A percentile compares a stretch with the other conserved stretches of the same genome.
Evolutionary conservation across 2,797 vertebrate species (phyloP).

Genomic region (Tachyglossus aculeatus): DNA sequence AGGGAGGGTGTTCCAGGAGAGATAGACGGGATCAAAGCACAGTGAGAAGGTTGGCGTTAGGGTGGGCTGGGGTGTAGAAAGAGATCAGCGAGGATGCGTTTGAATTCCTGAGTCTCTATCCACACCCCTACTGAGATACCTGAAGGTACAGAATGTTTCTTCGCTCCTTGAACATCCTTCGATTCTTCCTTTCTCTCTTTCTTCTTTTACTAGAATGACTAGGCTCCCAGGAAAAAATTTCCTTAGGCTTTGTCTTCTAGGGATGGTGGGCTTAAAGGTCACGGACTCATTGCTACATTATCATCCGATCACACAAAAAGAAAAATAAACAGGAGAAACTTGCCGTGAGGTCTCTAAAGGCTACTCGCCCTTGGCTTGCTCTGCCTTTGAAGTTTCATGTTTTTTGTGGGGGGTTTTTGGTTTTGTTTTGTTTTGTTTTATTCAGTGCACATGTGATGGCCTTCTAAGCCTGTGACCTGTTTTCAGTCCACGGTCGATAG

Average conservation of each 20-base stretch:
- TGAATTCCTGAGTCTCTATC: too few relatives aligned
- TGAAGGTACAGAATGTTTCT: too few relatives aligned
- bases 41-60: too few relatives aligned
- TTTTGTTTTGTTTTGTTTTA: conserved; percentile 25
- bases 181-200: conserved; percentile 48
- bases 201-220: conserved; percentile 38
- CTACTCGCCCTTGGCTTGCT: conserved; percentile 46
- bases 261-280: conserved; percentile 45
- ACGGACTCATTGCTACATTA: conserved; percentile 46
- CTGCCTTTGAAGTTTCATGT: conserved; percentile 64
- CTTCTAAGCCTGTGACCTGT: conserved; percentile 57
- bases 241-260: conserved; percentile 30
- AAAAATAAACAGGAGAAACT: conserved; percentile 66
- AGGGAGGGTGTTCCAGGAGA: too few relatives aligned
- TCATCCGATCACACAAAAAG: conserved; percentile 64
- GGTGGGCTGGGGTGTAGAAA: too few relatives aligned
- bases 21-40: too few relatives aligned
- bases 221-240: conserved; percentile 22
- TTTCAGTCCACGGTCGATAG: conserved; percentile 55
- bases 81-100: too few relatives aligned
- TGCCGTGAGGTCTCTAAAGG: conserved; percentile 59
- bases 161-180: conserved; percentile 20
- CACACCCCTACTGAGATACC: too few relatives aligned
- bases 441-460: conserved; percentile 47
- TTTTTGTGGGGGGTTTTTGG: too few relatives aligned